phyloP scores from a whole-genome alignment of 1,140 invertebrate species.

The Procambarus clarkii region DNA sequence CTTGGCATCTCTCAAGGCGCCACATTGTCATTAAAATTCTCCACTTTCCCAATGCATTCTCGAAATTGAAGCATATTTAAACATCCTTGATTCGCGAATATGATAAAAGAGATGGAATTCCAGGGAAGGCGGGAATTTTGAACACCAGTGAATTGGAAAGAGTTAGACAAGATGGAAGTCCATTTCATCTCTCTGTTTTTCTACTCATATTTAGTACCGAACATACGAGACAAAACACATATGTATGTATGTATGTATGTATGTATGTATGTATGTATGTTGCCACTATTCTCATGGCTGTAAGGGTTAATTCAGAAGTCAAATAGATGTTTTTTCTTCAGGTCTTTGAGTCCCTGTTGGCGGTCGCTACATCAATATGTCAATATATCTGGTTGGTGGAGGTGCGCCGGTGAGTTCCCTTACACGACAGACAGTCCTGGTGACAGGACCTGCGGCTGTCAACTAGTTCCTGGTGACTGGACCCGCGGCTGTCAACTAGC shows the following conservation, averaged over 20 bases:
- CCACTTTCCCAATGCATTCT: conserved; percentile 70
- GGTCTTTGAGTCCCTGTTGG: too few relatives aligned
- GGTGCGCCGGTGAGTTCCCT: too few relatives aligned
- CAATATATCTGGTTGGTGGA: background rate
- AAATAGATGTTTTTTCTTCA: background rate
- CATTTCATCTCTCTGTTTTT: background rate
- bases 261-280: too few relatives aligned
- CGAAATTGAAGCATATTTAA: conserved; percentile 69
- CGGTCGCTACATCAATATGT: background rate
- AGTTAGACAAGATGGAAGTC: background rate
- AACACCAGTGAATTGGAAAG: conserved; percentile 54
- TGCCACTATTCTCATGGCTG: too few relatives aligned
- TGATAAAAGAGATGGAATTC: conserved; percentile 62
- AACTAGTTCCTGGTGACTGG: too few relatives aligned
- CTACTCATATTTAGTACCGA: background rate
- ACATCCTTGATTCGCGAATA: conserved; percentile 63
- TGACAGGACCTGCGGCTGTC: too few relatives aligned
- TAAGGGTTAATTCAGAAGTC: background rate
- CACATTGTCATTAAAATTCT: conserved; percentile 70
- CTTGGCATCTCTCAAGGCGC: conserved; percentile 68
- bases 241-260: too few relatives aligned
- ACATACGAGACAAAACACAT: background rate
- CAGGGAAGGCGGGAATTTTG: conserved; percentile 45
- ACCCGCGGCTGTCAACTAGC: too few relatives aligned
- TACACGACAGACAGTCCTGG: too few relatives aligned